phyloP scores from a whole-genome alignment of 2,888 invertebrate genomes.

The Spilarctia lutea region DNA sequence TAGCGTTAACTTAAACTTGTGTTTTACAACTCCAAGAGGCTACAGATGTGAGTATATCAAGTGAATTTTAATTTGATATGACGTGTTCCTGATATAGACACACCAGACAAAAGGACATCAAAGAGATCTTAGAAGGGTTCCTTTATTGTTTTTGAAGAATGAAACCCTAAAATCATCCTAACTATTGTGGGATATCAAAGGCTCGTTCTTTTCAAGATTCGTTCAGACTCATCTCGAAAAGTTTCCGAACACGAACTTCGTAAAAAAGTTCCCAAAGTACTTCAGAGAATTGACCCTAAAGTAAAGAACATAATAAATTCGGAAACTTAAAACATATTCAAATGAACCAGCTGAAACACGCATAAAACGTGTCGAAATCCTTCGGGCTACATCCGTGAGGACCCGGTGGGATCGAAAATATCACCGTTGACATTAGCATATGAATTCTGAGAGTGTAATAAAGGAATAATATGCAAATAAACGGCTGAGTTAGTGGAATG shows the following conservation, averaged over 20 bases:
- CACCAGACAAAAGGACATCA: not conserved
- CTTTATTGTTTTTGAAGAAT: not conserved
- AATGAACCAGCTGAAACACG: conserved; percentile 52
- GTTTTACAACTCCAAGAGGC: too few species aligned
- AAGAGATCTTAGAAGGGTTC: not conserved
- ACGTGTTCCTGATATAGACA: not conserved
- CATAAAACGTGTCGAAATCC: conserved; percentile 63
- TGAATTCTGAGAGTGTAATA: conserved; percentile 80
- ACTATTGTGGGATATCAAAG: not conserved
- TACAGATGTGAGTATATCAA: too few species aligned
- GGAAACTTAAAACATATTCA: conserved; percentile 55
- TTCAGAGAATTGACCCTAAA: conserved; percentile 32
- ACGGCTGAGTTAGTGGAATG: conserved; percentile 59
- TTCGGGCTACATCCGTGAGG: conserved; percentile 63
- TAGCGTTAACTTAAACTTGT: too few species aligned
- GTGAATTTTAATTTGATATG: too few species aligned
- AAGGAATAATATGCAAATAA: conserved; percentile 83
- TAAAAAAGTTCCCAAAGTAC: conserved; percentile 8
- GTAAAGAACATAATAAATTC: conserved; percentile 44
- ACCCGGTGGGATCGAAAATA: conserved; percentile 70
- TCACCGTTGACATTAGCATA: conserved; percentile 74
- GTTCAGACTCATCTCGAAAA: not conserved
- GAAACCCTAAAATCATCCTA: not conserved
- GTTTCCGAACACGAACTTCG: not conserved
- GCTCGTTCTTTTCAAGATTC: not conserved